These are phyloP conservation scores for Amphiprion percula DNA, from an alignment of 2,113 vertebrate species.

Conservation along the genomic window DNA sequence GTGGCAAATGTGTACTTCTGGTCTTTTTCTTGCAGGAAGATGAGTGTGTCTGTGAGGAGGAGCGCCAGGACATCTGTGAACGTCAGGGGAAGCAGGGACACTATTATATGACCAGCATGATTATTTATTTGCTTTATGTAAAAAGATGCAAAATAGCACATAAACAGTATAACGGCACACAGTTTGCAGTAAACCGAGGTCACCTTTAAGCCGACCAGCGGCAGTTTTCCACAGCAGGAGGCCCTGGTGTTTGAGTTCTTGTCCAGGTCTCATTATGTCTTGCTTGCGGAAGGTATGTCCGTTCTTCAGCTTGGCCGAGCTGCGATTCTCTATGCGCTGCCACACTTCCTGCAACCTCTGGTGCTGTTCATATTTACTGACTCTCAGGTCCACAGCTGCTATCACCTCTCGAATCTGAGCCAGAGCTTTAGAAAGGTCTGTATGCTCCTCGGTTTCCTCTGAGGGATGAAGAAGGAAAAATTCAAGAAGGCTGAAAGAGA, in stretches of 20 bases:
- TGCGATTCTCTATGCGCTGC: constrained; percentile 94
- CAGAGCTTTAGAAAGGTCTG: constrained; percentile 89
- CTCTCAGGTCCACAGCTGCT: constrained; percentile 90
- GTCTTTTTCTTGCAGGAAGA: constrained; percentile 96
- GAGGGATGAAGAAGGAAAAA: constrained; percentile 1
- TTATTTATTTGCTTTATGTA: not conserved
- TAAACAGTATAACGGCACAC: not conserved
- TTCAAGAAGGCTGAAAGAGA: not conserved
- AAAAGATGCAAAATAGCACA: not conserved
- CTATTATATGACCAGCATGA: not conserved
- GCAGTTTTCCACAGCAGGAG: constrained; percentile 97
- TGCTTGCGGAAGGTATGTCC: constrained; percentile 93
- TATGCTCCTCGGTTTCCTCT: constrained; percentile 91
- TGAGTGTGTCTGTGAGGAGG: constrained; percentile 90
- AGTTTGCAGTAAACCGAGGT: too few relatives aligned
- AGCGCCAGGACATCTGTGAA: constrained; percentile 90
- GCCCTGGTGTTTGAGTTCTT: constrained; percentile 89
- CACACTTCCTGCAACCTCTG: constrained; percentile 92
- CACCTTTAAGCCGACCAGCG: constrained; percentile 96
- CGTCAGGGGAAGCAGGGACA: constrained; percentile 9
- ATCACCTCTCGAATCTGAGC: constrained; percentile 91
- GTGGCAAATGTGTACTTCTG: constrained; percentile 94
- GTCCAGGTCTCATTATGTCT: constrained; percentile 87
- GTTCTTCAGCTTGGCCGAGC: constrained; percentile 91
- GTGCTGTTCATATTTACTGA: constrained; percentile 92